phyloP scores from a whole-genome alignment of 2,113 vertebrate species.

The Lathamus discolor region DNA sequence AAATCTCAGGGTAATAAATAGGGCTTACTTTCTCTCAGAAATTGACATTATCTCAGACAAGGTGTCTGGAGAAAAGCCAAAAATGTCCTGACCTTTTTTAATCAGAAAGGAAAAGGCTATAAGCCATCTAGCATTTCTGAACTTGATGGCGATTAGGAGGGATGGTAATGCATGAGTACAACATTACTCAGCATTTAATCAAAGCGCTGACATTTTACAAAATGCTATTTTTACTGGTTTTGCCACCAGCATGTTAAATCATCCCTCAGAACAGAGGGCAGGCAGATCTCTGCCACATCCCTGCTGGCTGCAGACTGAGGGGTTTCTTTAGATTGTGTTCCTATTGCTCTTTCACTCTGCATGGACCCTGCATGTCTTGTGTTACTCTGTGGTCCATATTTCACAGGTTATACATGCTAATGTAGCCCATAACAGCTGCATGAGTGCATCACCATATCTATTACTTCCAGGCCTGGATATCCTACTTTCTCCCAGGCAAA shows the following conservation, averaged over 20 bases:
- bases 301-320: not conserved
- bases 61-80: not conserved
- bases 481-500: not conserved
- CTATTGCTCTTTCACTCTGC: not conserved
- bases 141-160: not conserved
- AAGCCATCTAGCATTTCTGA: not conserved
- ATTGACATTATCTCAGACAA: not conserved
- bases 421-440: not conserved
- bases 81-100: not conserved
- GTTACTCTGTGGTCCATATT: not conserved
- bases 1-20: conserved; percentile 27
- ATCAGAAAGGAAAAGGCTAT: not conserved
- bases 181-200: not conserved
- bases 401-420: not conserved
- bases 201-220: not conserved
- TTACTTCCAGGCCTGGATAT: not conserved
- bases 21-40: not conserved
- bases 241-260: not conserved
- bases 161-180: not conserved
- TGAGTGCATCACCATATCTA: not conserved
- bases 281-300: not conserved
- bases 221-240: not conserved
- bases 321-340: not conserved
- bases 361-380: not conserved
- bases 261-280: not conserved